Base-by-base conservation (phyloP, 2,797 vertebrate species). In the Premnoplex brunnescens region DNA sequence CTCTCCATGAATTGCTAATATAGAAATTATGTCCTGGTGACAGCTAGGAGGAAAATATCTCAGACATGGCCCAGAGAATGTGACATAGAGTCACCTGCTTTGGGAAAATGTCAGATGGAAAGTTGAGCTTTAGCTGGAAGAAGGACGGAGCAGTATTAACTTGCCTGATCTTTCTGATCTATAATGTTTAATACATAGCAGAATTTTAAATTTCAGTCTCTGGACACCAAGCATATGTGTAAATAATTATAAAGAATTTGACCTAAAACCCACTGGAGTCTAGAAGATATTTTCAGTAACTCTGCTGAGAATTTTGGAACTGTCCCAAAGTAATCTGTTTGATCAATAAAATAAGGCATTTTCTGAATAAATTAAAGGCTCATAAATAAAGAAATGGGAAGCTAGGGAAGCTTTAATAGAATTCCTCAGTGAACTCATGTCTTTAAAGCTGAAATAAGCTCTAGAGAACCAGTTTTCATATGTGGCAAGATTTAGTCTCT, bases 51-150 rank as follows among this genome's bases (percentile, higher is more conserved):
- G 46, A 54, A 68, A 60, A 30, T 37, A 19, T 60, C 60, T 72
- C 36, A 32, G 46, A 34, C 3, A 6, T 27, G 34, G 34, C 34
- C 13, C 4, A 58, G 43, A 1, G 1, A 85, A 62, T 0, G 14
- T 48, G 52, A 39, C 16, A 39, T 27, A 32, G 6, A 30, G 43
- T 66, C 78, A 56, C 14, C 37, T 78, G 23, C 66, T 43, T 20
- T 58, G 43, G 26, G 32, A 82, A 69, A 83, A 67, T 16, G 39
- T 27, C 58, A 52, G n/a, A 56, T 30, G 34, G 37, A 71, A 46
- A 41, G 54, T 24, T 81, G 63, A 83, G 5, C 36, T 49, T 72
- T 46, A 71, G 28, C 39, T 72, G 54, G 39, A 62, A 83, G 63
- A 75, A 79, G 34, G 12, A 27, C 19, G 32, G 34, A 67, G 8